Evolutionary conservation across 2,113 vertebrate species (phyloP), one percentile per base, ranked within the genome.

Genomic region (Equus przewalskii): DNA sequence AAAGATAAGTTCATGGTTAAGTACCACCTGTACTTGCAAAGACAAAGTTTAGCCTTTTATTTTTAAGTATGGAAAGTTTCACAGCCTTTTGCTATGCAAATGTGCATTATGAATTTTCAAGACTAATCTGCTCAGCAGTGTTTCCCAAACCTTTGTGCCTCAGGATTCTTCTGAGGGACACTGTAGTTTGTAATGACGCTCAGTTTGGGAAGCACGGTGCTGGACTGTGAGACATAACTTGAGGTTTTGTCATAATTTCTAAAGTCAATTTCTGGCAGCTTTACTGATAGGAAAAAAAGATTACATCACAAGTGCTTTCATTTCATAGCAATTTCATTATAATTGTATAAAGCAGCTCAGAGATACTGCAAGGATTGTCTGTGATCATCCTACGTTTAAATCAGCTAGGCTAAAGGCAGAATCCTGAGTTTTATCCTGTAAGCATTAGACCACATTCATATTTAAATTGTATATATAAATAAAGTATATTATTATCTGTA

Each of bases 271-370:
- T 56, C 11, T 72, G 28, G 3, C 10, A 84, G 33, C 33, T 92
- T 95, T 73, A 75, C 41, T 67, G 51, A 46, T 69, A 89, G 14
- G n/a, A 90, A 96, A 86, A 86, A 94, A 96, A 64, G n/a, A 44
- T 70, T 65, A 4, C 24, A 62, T 49, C 44, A 51, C 51, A 87
- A 82, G 13, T 84, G 4, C 80, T 60, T 95, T 73, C 28, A 86
- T 65, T 91, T 94, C 65, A 65, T 60, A 64, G 4, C 30, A 21
- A 13, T 64, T 86, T 86, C 12, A 58, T 69, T 83, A 7, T 86
- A 64, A 51, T 72, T 44, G 1, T 16, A 1, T 79, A 24, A 80
- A 95, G 69, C 83, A 92, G 6, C 12, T 80, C 70, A 79, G 44
- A 44, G n/a, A 58, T 46, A 46, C 6, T 67, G 0, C 19, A 85